Conservation (phyloP, 2,113 vertebrate species). For the Ictalurus furcatus region DNA sequence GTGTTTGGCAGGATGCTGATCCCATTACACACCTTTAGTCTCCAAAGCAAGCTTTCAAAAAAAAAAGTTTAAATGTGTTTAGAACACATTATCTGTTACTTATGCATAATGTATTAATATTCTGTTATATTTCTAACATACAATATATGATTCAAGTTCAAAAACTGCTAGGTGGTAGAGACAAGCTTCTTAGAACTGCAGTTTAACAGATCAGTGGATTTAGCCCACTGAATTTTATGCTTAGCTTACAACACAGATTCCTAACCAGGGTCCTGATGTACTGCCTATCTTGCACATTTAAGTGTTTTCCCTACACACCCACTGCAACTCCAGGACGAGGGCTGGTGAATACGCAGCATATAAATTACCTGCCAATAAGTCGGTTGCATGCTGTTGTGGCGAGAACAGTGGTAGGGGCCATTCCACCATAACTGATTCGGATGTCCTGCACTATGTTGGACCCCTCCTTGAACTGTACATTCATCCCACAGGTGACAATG, state of each 20-base stretch:
- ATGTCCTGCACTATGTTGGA: conserved; percentile 75
- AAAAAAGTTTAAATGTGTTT: not conserved
- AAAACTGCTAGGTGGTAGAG: not conserved
- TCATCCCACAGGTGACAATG: conserved; percentile 90
- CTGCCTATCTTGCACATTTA: not conserved
- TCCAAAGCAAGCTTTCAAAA: not conserved
- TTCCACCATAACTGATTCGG: conserved; percentile 88
- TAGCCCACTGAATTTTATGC: not conserved
- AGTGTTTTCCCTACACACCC: not conserved
- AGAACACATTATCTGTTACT: not conserved
- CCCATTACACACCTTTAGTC: not conserved
- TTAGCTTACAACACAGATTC: not conserved
- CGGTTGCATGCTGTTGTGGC: conserved; percentile 74
- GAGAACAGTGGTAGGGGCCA: conserved; percentile 85
- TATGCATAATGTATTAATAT: not conserved
- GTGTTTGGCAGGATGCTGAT: not conserved
- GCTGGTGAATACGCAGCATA: not conserved
- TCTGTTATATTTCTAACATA: not conserved
- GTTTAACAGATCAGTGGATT: not conserved
- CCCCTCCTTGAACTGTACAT: conserved; percentile 76
- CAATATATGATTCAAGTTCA: not conserved
- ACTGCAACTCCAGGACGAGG: not conserved
- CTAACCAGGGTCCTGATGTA: not conserved
- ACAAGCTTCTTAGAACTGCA: not conserved
- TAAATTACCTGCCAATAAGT: conserved; percentile 77